These are phyloP conservation scores for Poeciliopsis gracilis DNA, from an alignment of 2,797 vertebrate species.

Conservation along the genomic window DNA sequence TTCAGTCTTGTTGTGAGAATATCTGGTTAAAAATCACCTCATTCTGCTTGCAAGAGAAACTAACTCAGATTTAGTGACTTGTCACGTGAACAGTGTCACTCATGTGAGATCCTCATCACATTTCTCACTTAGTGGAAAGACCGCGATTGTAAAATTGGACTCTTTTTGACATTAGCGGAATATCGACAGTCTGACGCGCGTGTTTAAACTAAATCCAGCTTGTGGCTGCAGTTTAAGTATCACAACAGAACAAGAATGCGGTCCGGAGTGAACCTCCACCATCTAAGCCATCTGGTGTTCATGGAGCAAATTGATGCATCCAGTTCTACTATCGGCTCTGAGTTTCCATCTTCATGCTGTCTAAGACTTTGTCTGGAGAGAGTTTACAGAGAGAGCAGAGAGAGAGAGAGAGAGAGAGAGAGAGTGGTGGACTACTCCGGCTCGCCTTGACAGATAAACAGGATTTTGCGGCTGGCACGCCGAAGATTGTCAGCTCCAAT, in stretches of 20 bases:
- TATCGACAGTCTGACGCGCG: no score
- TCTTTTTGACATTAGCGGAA: no score
- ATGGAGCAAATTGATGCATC: slow-evolving; percentile 24
- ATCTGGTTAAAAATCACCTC: no score
- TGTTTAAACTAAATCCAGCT: no score
- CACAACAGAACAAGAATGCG: neutral
- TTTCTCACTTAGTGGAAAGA: no score
- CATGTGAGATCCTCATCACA: no score
- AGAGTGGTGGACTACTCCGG: slow-evolving; percentile 48
- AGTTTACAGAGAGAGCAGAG: slow-evolving; percentile 62
- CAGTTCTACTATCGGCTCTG: slow-evolving; percentile 38
- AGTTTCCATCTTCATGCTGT: slow-evolving; percentile 63
- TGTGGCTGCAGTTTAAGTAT: neutral
- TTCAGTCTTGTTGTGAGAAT: no score
- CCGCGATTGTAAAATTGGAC: no score
- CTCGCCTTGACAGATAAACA: slow-evolving; percentile 78
- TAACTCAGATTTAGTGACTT: no score
- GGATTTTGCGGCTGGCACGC: slow-evolving; percentile 77
- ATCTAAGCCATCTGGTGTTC: slow-evolving; percentile 46
- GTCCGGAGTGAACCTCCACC: slow-evolving; percentile 24
- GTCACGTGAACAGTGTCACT: no score
- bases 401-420: slow-evolving; percentile 44
- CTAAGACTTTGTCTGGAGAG: slow-evolving; percentile 58
- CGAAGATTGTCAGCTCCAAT: slow-evolving; percentile 76
- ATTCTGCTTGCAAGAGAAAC: no score